Base-by-base conservation (phyloP, 2,797 vertebrate genomes). In the Ptychobarbus kaznakovi region DNA sequence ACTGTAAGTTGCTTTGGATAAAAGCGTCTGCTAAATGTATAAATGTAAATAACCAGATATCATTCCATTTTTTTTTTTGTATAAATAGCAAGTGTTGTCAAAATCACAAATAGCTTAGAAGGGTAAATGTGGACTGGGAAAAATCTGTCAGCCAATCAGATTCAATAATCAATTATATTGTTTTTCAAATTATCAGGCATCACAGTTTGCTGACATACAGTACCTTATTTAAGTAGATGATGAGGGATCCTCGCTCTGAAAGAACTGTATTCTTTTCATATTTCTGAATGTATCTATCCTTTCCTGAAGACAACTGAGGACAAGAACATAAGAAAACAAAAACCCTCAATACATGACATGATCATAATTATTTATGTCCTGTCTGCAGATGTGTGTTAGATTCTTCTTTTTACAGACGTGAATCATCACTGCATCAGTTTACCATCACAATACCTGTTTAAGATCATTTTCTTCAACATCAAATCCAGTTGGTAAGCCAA, bases 401-500 rank as follows among this genome's bases (percentile, higher is more conserved):
- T 42, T 68, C 8, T 3, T 38, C 18, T 68, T 11, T 9, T 40
- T 5, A 20, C 1, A 3, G 22, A 22, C 4, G 12, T 77, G 53
- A 61, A 4, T 12, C 35, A 40, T 58, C 4, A 65, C 1, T 28
- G 6, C 10, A 25, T 75, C 9, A 80, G 22, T 18, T 42, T 1
- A n/a, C 12, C 35, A 80, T 51, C 32, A 32, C 51, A 93, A 84
- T 93, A 97, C 97, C 82, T 15, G 38, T 3, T 91, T 73, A 32
- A 98, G 93, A 88, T 98, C 96, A 0, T 86, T 70, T 4, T 61
- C 68, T 56, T 97, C 93, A 0, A 91, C 91, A 0, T 73, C 69
- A 81, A 95, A 97, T n/a, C 97, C 97, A 0, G 96, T 97, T 53
- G 97, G 94, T 91, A 97, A 92, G 81, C 96, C 94, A 63, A 98